Conservation (phyloP, 2,888 invertebrate species). For the Patella caerulea region DNA sequence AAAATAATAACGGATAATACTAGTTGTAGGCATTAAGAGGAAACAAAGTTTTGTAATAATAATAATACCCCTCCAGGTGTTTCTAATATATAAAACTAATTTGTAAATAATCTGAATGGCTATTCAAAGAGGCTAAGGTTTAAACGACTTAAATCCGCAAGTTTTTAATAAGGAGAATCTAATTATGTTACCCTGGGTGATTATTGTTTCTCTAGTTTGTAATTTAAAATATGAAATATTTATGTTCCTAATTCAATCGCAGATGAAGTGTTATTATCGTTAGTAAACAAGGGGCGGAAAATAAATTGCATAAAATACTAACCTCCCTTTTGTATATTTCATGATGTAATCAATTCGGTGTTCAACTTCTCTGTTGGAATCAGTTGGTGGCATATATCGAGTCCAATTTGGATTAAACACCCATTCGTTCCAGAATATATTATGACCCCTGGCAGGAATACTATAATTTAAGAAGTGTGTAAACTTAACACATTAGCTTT, state of each 20-base stretch:
- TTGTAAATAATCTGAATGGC: too few species aligned
- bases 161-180: background rate
- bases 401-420: conserved; percentile 23
- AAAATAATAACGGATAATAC: too few species aligned
- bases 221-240: too few species aligned
- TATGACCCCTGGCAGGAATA: conserved; percentile 31
- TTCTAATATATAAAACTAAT: too few species aligned
- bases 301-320: conserved; percentile 10
- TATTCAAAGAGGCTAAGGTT: too few species aligned
- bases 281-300: too few species aligned
- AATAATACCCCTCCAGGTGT: too few species aligned
- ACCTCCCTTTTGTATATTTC: conserved; percentile 32
- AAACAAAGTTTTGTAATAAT: too few species aligned
- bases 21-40: too few species aligned
- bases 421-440: conserved; percentile 34
- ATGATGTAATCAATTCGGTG: conserved; percentile 34
- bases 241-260: too few species aligned
- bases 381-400: conserved; percentile 15
- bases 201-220: background rate
- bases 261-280: too few species aligned
- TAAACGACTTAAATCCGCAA: too few species aligned
- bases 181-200: background rate
- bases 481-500: background rate
- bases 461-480: background rate
- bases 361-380: conserved; percentile 26